Conservation (phyloP, 2,797 vertebrate species). For the Pristis pectinata region DNA sequence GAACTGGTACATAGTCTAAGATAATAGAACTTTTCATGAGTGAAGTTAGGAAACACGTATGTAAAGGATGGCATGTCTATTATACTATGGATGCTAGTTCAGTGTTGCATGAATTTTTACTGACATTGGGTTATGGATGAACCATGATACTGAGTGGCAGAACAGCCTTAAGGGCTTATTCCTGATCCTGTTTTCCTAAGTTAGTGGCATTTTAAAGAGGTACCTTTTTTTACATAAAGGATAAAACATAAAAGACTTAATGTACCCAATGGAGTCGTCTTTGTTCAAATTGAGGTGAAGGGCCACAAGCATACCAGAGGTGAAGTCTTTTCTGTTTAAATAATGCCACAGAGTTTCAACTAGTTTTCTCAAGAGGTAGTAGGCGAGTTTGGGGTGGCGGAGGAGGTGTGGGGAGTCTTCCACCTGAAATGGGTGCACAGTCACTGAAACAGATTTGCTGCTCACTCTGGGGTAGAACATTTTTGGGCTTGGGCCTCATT, state of each 20-base stretch:
- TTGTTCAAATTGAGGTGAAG: background rate
- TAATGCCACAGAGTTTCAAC: background rate
- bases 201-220: background rate
- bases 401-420: background rate
- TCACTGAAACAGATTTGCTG: background rate
- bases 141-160: too few relatives aligned
- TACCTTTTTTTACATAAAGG: background rate
- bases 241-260: too few relatives aligned
- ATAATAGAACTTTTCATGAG: too few relatives aligned
- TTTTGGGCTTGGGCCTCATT: background rate
- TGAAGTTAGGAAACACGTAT: too few relatives aligned
- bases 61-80: too few relatives aligned
- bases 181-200: too few relatives aligned
- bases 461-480: background rate
- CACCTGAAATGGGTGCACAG: background rate
- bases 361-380: background rate
- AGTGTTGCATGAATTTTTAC: too few relatives aligned
- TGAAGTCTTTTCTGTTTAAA: background rate
- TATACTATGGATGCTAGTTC: too few relatives aligned
- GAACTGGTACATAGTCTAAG: too few relatives aligned
- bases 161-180: too few relatives aligned
- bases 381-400: too few relatives aligned
- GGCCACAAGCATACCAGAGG: background rate
- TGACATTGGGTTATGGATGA: too few relatives aligned
- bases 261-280: background rate